A percentile compares a stretch with the other conserved stretches of the same genome.
These are phyloP conservation scores for Ditylenchus dipsaci DNA, from an alignment of 1,140 invertebrate species.

Conservation along the genomic window DNA sequence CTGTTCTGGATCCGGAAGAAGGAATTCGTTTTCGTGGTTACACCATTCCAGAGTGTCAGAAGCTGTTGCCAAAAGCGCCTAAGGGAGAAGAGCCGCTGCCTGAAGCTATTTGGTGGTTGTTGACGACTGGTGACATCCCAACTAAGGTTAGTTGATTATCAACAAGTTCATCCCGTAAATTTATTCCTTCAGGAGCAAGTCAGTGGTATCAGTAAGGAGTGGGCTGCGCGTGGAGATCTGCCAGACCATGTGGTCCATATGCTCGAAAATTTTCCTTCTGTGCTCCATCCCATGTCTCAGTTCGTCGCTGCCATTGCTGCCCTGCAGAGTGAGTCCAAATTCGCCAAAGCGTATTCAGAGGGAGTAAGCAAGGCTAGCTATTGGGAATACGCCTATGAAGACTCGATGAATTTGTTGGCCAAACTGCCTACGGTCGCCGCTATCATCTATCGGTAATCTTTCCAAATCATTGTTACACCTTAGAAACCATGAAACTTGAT, in stretches of 20 bases:
- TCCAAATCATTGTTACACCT: too few species aligned
- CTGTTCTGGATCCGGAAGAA: conserved; percentile 86
- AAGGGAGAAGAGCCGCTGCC: conserved; percentile 83
- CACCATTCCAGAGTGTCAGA: conserved; percentile 89
- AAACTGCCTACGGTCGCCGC: conserved; percentile 89
- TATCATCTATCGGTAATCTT: conserved; percentile 71
- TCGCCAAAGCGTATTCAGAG: conserved; percentile 80
- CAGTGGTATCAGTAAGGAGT: conserved; percentile 76
- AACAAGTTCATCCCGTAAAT: too few species aligned
- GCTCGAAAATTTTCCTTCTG: conserved; percentile 86
- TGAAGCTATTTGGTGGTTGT: conserved; percentile 90
- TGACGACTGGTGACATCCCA: conserved; percentile 85
- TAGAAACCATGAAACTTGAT: too few species aligned
- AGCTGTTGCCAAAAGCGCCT: conserved; percentile 77
- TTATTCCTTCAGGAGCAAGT: conserved; percentile 8
- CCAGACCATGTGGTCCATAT: conserved; percentile 88
- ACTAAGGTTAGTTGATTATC: conserved; percentile 62
- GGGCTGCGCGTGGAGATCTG: conserved; percentile 80
- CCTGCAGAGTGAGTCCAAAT: conserved; percentile 86
- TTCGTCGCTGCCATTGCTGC: conserved; percentile 85
- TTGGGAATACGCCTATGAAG: conserved; percentile 80
- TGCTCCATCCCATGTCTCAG: conserved; percentile 90
- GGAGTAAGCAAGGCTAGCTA: conserved; percentile 79
- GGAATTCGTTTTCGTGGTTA: conserved; percentile 84
- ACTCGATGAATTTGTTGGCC: conserved; percentile 90